phyloP scores from a whole-genome alignment of 2,888 invertebrate genomes.

The Amphipyra tragopoginis region DNA sequence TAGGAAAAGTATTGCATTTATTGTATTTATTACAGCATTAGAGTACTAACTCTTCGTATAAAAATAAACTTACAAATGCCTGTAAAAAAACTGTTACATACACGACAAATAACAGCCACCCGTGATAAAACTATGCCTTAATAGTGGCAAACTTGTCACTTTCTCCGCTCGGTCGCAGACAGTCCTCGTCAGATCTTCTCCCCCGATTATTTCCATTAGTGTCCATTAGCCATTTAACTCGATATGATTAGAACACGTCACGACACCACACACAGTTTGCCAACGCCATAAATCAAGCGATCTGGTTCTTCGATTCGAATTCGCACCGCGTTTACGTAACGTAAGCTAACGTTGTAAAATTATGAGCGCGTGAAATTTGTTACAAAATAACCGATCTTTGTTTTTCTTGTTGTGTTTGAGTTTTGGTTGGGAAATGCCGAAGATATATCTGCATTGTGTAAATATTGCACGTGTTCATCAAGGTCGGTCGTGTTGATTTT shows the following conservation, averaged over 20 bases:
- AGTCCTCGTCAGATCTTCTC: slow-evolving; percentile 83
- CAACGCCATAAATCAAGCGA: slow-evolving; percentile 82
- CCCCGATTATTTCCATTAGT: slow-evolving; percentile 87
- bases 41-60: too few relatives aligned
- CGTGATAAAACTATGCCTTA: slow-evolving; percentile 70
- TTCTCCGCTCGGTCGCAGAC: slow-evolving; percentile 78
- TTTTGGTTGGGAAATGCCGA: slow-evolving; percentile 43
- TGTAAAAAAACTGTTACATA: neutral
- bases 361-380: slow-evolving; percentile 65
- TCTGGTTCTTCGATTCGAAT: slow-evolving; percentile 66
- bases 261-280: slow-evolving; percentile 76
- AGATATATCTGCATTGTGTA: slow-evolving; percentile 45
- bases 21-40: too few relatives aligned
- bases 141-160: slow-evolving; percentile 78
- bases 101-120: slow-evolving; percentile 16
- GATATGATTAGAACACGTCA: slow-evolving; percentile 86
- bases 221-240: slow-evolving; percentile 88
- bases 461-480: slow-evolving; percentile 35
- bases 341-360: slow-evolving; percentile 52
- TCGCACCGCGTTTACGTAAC: slow-evolving; percentile 73
- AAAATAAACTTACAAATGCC: too few relatives aligned
- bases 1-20: too few relatives aligned
- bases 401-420: slow-evolving; percentile 53
- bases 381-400: slow-evolving; percentile 63
- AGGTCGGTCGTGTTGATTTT: slow-evolving; percentile 13